Percentiles rank a stretch among this genome's conserved stretches.
phyloP scores from a whole-genome alignment of 1,140 invertebrate species.

The Thaumatotibia leucotreta region DNA sequence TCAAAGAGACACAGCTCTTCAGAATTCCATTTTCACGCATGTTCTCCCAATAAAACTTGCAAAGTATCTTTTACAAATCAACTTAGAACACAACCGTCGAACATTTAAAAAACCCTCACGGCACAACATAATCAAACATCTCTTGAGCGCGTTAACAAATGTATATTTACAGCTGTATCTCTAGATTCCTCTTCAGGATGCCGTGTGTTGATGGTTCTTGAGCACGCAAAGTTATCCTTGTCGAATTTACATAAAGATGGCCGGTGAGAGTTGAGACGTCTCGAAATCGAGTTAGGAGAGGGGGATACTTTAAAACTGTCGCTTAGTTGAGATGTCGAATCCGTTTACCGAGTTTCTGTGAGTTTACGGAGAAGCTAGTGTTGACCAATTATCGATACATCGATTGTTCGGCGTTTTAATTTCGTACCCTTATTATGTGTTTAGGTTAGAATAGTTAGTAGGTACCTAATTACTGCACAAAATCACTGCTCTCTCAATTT shows the following conservation, averaged over 20 bases:
- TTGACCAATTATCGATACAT: conserved; percentile 23
- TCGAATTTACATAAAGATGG: conserved; percentile 70
- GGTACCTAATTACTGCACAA: too few species aligned
- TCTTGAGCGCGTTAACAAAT: conserved; percentile 35
- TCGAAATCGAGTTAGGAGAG: conserved; percentile 67
- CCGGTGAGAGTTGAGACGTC: conserved; percentile 50
- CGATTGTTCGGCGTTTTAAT: background rate
- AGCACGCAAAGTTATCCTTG: conserved; percentile 45
- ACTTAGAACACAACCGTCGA: conserved; percentile 40
- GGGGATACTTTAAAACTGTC: conserved; percentile 72
- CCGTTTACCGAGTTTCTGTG: conserved; percentile 62
- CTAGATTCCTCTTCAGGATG: background rate
- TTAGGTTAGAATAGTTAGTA: too few species aligned
- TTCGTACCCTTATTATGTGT: too few species aligned
- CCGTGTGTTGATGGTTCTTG: conserved; percentile 11
- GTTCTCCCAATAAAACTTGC: conserved; percentile 1
- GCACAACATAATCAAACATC: conserved; percentile 51
- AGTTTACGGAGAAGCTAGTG: conserved; percentile 38
- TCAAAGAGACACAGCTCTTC: background rate
- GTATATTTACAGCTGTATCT: conserved; percentile 23
- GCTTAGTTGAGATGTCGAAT: conserved; percentile 74
- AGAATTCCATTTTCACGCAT: conserved; percentile 1
- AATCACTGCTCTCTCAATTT: too few species aligned
- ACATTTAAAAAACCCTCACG: conserved; percentile 60
- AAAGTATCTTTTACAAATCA: conserved; percentile 28